These are phyloP conservation scores for Ophioninae sp. DNA, from an alignment of 2,888 invertebrate genomes.

Conservation along the genomic window DNA sequence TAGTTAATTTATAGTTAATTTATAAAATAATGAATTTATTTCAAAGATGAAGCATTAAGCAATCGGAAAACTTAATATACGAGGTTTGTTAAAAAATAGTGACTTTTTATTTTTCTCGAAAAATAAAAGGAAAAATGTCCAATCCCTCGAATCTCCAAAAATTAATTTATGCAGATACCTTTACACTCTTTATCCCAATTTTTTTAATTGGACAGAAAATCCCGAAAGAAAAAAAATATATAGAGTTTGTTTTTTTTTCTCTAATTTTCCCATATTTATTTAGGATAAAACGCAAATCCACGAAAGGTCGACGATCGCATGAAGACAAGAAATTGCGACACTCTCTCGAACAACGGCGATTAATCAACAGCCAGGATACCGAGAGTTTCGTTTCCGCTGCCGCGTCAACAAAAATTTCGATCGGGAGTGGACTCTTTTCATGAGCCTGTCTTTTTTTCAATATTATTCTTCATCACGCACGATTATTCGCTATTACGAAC, in stretches of 20 bases:
- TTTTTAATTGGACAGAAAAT: no score
- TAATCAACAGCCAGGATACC: constrained; percentile 33
- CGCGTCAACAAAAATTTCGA: constrained; percentile 57
- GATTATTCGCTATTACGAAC: constrained; percentile 34
- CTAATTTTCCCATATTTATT: not conserved
- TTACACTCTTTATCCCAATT: no score
- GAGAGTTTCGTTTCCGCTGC: constrained; percentile 49
- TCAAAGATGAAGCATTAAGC: no score
- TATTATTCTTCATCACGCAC: constrained; percentile 34
- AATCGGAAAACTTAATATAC: no score
- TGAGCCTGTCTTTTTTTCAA: constrained; percentile 16
- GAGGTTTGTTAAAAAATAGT: no score
- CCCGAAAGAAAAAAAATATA: no score
- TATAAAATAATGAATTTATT: no score
- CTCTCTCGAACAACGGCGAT: constrained; percentile 20
- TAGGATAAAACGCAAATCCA: constrained; percentile 19
- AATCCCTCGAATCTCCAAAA: no score
- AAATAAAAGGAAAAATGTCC: no score
- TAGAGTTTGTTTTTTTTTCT: not conserved
- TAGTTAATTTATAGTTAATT: no score
- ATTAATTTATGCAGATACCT: no score
- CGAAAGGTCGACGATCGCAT: constrained; percentile 47
- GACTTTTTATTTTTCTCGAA: no score
- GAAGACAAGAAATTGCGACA: constrained; percentile 48
- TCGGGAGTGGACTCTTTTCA: constrained; percentile 45